Evolutionary conservation across 1,140 invertebrate genomes (phyloP), one percentile per base, ranked within the genome.

Genomic region (Ruditapes philippinarum): DNA sequence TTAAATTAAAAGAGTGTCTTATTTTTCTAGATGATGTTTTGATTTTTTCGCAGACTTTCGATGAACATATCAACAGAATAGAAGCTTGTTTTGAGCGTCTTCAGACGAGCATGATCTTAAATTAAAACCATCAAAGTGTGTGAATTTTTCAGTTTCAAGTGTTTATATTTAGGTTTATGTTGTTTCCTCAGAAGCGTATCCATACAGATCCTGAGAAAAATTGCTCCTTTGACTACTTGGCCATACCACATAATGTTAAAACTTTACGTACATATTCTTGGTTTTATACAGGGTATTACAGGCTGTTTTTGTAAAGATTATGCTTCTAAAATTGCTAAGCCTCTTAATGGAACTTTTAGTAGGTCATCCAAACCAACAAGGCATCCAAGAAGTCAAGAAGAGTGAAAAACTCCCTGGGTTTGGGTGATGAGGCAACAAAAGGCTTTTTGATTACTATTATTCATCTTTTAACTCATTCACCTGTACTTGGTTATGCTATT

Each of bases 1-100:
- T n/a, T 83, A 42, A 83, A 38, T 36, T 83, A 28, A 83, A 49
- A 49, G 81, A 83, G 28, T 83, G 81, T 83, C 33, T 70, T 2
- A 25, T 83, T 31, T 70, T 83, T 51, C n/a, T 83, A 28, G 65
- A 70, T 22, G 81, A 83, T 19, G 38, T 70, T 70, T 38, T 70
- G 1, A 42, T 68, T 33, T 49, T 40, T 70, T 68, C 60, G 33
- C 33, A 49, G 45, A 70, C 49, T 11, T 80, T 80, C 60, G 78
- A 80, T 4, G 51, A 80, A 25, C 78, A 83, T 36, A n/a, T 80
- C 11, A 12, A 25, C 1, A 31, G 78, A 22, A 14, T 80, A 17
- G 49, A 80, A 11, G 45, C 78, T 60, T 49, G 38, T 28, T 70
- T 49, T 76, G 19, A 40, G 14, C 38, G 22, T 14, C 38, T 14